Evolutionary conservation across 2,113 vertebrate genomes (phyloP).

Genomic region (Myiozetetes cayanensis): DNA sequence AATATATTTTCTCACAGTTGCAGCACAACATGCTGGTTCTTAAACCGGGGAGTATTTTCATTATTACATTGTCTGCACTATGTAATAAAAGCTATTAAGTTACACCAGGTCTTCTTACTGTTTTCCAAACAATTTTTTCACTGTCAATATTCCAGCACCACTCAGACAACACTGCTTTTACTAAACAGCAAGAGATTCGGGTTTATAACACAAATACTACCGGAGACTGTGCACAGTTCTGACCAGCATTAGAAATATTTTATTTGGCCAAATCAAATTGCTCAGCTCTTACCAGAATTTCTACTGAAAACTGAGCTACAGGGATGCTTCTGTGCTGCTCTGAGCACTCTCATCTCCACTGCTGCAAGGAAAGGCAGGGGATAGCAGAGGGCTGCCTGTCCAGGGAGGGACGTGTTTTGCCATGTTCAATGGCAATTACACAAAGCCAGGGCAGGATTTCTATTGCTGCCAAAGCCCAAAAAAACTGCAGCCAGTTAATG

Average conservation of each 20-base stretch:
- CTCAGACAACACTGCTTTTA: not conserved
- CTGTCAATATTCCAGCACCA: not conserved
- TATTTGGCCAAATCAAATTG: not conserved
- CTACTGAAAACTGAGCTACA: not conserved
- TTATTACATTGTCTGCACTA: not conserved
- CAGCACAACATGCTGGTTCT: rapidly evolving
- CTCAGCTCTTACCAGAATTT: not conserved
- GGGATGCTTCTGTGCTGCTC: not conserved
- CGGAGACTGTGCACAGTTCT: not conserved
- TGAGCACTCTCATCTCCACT: not conserved
- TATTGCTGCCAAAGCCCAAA: not conserved
- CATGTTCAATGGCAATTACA: not conserved
- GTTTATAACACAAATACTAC: not conserved
- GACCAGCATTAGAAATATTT: not conserved
- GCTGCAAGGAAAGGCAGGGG: not conserved
- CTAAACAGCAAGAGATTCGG: not conserved
- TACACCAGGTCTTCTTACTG: not conserved
- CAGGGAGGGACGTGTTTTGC: not conserved
- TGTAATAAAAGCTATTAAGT: not conserved
- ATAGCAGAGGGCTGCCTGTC: rapidly evolving
- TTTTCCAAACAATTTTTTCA: not conserved
- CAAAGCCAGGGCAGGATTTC: not conserved
- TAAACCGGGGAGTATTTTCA: not conserved
- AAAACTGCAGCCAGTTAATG: not conserved
- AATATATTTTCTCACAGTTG: not conserved